Base-by-base conservation (phyloP, 2,113 vertebrate genomes). In the Hucho hucho region DNA sequence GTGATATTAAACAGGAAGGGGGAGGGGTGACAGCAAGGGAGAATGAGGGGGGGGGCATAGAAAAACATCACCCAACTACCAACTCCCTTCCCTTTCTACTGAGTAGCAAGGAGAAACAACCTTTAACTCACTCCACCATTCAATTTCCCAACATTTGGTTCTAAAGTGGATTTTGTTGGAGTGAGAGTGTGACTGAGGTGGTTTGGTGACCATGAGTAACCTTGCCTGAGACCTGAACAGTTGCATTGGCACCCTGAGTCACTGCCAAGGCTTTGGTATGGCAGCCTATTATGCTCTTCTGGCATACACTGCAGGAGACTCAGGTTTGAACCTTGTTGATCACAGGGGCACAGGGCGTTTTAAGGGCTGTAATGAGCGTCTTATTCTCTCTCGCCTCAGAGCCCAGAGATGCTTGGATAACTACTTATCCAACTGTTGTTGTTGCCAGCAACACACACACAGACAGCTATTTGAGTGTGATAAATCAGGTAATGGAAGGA, bases 1-100 rank as follows among this genome's bases (percentile, higher is more conserved):
- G 95, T 98, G 96, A 97, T 96, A 97, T 97, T 97, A 95, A 96
- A 82, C 92, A 92, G 91, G 93, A 93, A 86, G 89, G 87, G 89
- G 88, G 75, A 79, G 80, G 87, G 81, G 77, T 69, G 26, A 22
- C 46, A 59, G 37, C 72, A 46, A 29, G 49, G 16, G 56, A 22
- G 56, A 61, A 74, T 58, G 64, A 69, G 72, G 18, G 64, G 86
- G 28, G 7, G 59, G n/a, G 56, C 20, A 73, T 79, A 86, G 7
- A 43, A 43, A 43, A 83, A 87, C 82, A 88, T 90, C 80, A 80
- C 76, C 74, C 86, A 71, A 84, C 14, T 16, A 43, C n/a, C 46
- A 26, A 20, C 46, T 25, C 25, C 65, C 26, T 6, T 13, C 28
- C 28, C 13, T 20, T 20, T 32, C 29, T 24, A 77, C 70, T 77